Base-by-base conservation (phyloP, 2,797 vertebrate species). In the Gila robusta region DNA sequence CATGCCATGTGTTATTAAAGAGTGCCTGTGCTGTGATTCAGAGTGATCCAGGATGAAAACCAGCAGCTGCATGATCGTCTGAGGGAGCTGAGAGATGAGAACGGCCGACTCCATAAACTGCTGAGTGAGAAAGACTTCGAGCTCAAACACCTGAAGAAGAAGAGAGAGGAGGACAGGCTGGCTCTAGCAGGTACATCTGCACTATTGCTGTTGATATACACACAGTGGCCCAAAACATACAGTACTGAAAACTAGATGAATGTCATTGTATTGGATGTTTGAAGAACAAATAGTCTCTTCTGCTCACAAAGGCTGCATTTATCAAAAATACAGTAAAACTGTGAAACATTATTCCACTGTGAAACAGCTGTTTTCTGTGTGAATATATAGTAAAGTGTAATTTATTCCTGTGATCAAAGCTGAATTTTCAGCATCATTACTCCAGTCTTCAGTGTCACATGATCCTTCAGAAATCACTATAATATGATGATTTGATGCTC, bases 51-150 rank as follows among this genome's bases (percentile, higher is more conserved):
- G 86, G 88, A 92, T 52, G 95, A 96, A 83, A 94, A 94, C 0
- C 88, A 95, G 49, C 92, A 92, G 71, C 92, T 98, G 28, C 93
- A 92, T 6, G 93, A 95, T 28, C 94, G 96, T 71, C 87, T 98
- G 85, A 94, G 97, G 85, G 97, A 97, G 89, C 89, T 96, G 0
- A 92, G 90, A 26, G 98, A 99, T 86, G 97, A 98, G 93, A 99
- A 97, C 0, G 96, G 96, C 56, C 93, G 98, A 0, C 92, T 99
- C 11, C 94, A 96, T 89, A 98, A 97, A 91, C 95, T 99, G 14
- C 81, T 98, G 78, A 93, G 92, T 17, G 98, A 99, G 87, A 97
- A 96, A 85, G 97, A 99, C 77, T 98, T 98, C 91, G 98, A 99
- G 92, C 96, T 98, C 81, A 96, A 95, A 73, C 96, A 97, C 83